Percentiles rank a stretch among this genome's conserved stretches.
phyloP scores from a whole-genome alignment of 2,113 vertebrate species.

The Nyctereutes procyonoides region DNA sequence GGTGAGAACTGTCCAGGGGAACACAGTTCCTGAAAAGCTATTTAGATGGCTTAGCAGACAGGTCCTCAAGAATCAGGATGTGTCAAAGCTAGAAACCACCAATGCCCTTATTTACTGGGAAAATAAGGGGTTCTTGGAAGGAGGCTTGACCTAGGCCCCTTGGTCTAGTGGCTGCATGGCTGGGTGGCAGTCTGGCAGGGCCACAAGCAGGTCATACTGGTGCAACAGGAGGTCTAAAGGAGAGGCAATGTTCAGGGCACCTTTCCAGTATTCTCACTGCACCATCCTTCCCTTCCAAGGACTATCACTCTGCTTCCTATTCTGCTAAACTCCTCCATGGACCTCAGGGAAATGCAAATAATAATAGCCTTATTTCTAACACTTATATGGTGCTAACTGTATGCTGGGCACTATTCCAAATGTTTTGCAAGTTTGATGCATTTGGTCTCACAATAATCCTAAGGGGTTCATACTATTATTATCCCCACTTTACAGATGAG shows the following conservation, averaged over 20 bases:
- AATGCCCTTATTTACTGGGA: background rate
- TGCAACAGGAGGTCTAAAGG: background rate
- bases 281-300: background rate
- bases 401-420: background rate
- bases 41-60: background rate
- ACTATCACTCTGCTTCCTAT: background rate
- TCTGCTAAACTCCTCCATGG: background rate
- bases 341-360: background rate
- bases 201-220: background rate
- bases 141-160: background rate
- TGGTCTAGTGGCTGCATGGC: background rate
- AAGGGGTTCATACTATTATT: background rate
- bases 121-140: background rate
- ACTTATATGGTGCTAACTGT: background rate
- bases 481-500: background rate
- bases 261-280: background rate
- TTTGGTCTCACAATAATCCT: background rate
- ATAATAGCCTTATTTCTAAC: background rate
- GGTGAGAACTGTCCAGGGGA: background rate
- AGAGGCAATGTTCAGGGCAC: background rate
- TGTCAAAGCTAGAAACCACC: background rate
- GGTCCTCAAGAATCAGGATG: background rate
- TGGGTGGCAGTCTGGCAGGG: background rate
- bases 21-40: background rate
- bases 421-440: background rate